Base-by-base conservation (phyloP, 1,140 invertebrate species). In the Cotesia typhae region DNA sequence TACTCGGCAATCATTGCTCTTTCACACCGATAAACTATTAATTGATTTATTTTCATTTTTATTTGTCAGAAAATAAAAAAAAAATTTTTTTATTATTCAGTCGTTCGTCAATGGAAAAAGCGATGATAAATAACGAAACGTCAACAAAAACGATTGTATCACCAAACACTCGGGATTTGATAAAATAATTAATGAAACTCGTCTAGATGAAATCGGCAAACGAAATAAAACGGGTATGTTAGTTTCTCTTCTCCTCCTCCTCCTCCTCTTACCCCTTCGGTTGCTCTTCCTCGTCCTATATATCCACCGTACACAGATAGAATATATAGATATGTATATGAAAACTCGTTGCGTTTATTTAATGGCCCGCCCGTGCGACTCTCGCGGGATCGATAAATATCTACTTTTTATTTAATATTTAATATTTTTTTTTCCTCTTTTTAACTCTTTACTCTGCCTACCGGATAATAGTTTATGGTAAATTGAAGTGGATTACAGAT, bases 401-500 rank as follows among this genome's bases (percentile, higher is more conserved):
- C 2, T 47, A 36, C 41, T 52, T 37, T 38, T 28, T 65, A 59
- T 69, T 73, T 63, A 70, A 73, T 70, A 67, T 68, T 65, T 35
- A 70, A 28, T 20, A 55, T 57, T 47, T 61, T 47, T 67, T 47
- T 67, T 65, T 70, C 61, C 57, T 17, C 41, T 12, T 41, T 38
- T 20, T 59, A 17, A 17, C 17, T 17, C 17, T 59, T 37, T 55
- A 61, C 2, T 35, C 51, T 55, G 52, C 53, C 63, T 10, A 47
- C 36, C 17, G 14, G 37, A 47, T 74, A 77, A 78, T 81, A 81
- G 78, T 84, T 85, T 83, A 85, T 79, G 81, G 83, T 80, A 83
- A 85, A 84, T 84, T 84, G 81, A 80, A 84, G 78, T 79, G 76
- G 82, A 84, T 84, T 84, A 84, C 35, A 59, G 7, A 59, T 61